These are phyloP conservation scores for Cryptotermes secundus DNA, from an alignment of 1,140 invertebrate species.

Conservation along the genomic window DNA sequence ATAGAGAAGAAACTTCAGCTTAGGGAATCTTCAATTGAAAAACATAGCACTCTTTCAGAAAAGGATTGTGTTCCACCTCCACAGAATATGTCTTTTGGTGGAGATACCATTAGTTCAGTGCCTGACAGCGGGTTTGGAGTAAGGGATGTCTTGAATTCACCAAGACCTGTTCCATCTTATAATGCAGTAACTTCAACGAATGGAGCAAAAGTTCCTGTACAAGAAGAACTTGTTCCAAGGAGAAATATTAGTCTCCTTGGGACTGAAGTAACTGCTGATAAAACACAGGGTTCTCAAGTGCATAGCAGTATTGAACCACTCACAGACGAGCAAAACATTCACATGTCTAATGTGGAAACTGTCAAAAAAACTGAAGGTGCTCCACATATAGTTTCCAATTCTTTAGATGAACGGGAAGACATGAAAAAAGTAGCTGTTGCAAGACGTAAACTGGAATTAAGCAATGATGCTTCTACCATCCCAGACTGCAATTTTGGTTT, in stretches of 20 bases:
- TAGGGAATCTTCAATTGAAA: not conserved
- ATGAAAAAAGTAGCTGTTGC: not conserved
- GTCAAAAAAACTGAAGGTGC: not conserved
- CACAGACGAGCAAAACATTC: not conserved
- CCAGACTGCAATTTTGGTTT: not conserved
- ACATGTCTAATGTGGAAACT: not conserved
- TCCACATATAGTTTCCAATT: not conserved
- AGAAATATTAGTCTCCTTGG: not conserved
- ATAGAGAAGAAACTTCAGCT: conserved; percentile 40
- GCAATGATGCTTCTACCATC: not conserved
- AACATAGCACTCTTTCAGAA: not conserved
- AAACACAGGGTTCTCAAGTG: not conserved
- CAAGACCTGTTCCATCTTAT: not conserved
- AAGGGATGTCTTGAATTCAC: not conserved
- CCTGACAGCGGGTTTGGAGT: not conserved
- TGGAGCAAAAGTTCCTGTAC: not conserved
- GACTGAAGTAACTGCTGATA: not conserved
- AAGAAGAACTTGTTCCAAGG: not conserved
- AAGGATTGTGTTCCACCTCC: not conserved
- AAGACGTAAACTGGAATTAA: not conserved
- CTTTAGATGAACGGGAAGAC: not conserved
- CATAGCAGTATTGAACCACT: not conserved
- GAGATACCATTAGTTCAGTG: not conserved
- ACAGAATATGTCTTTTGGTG: not conserved
- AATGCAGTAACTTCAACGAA: not conserved